Conservation (phyloP, 53 echinoderm and acorn worm genomes). For the Temnopleurus reevesii region DNA sequence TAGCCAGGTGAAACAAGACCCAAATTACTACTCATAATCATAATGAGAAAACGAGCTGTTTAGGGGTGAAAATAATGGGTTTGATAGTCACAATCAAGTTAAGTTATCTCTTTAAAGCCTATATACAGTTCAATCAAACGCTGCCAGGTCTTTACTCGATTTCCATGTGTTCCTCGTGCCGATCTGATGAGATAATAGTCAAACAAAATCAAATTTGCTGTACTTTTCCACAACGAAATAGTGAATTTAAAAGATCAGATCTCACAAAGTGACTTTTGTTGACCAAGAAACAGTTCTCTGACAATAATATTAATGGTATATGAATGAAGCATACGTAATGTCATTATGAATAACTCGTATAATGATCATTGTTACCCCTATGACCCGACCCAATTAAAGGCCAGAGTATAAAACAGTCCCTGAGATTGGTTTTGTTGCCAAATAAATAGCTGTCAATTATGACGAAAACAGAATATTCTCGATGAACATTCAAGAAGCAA, state of each 20-base stretch:
- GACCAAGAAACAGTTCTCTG: too few relatives aligned
- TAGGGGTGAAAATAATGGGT: neutral
- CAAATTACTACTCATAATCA: neutral
- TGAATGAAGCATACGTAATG: too few relatives aligned
- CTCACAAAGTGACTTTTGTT: too few relatives aligned
- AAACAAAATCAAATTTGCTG: neutral
- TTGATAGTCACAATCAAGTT: constrained; percentile 11
- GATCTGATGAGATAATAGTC: neutral
- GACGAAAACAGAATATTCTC: neutral
- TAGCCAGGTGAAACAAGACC: constrained; percentile 5
- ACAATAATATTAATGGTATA: too few relatives aligned
- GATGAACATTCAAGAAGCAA: neutral
- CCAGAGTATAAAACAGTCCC: neutral
- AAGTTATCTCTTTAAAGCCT: neutral
- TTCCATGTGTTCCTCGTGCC: neutral
- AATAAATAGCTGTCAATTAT: neutral
- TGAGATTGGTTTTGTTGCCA: neutral
- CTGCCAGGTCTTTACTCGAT: neutral
- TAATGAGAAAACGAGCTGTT: neutral
- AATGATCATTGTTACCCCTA: too few relatives aligned
- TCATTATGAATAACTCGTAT: too few relatives aligned
- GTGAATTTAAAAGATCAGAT: too few relatives aligned
- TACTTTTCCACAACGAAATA: neutral
- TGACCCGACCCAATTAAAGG: constrained; percentile 15
- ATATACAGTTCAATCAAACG: neutral